A percentile compares a stretch with the other conserved stretches of the same genome.
Conservation (phyloP, 2,888 invertebrate species). For the Lycocerus yunnanus region DNA sequence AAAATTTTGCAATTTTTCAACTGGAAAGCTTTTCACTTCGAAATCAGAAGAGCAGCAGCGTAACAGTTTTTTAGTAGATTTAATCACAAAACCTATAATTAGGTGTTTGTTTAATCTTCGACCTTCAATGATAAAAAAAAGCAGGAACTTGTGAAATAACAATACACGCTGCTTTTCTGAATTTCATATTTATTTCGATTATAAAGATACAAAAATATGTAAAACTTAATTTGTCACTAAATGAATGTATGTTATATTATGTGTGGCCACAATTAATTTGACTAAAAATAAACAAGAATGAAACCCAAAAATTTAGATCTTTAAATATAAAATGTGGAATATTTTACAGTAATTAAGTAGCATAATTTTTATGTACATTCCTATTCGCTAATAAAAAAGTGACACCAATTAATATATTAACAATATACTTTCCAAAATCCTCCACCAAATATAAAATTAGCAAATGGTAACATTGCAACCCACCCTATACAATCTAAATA, state of each 20-base stretch:
- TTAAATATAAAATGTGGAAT: not conserved
- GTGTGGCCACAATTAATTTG: too few species aligned
- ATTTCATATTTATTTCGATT: not conserved
- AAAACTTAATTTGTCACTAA: not conserved
- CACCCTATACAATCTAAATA: not conserved
- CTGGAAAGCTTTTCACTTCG: not conserved
- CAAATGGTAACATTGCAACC: not conserved
- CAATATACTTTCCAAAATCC: not conserved
- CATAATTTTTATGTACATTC: too few species aligned
- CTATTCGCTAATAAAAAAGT: not conserved
- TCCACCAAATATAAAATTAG: not conserved
- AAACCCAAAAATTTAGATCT: not conserved
- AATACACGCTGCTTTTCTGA: not conserved
- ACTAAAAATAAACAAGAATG: not conserved
- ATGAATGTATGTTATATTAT: not conserved
- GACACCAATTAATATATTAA: not conserved
- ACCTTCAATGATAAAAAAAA: not conserved
- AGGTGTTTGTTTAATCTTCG: not conserved
- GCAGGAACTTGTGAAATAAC: not conserved
- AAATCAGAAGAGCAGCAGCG: not conserved
- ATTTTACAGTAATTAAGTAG: not conserved
- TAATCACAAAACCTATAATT: not conserved
- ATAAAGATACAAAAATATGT: constrained; percentile 1
- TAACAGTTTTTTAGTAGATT: not conserved
- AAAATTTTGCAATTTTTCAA: not conserved